These are phyloP conservation scores for Nycticryphes semicollaris DNA, from an alignment of 2,113 vertebrate genomes.

Conservation along the genomic window DNA sequence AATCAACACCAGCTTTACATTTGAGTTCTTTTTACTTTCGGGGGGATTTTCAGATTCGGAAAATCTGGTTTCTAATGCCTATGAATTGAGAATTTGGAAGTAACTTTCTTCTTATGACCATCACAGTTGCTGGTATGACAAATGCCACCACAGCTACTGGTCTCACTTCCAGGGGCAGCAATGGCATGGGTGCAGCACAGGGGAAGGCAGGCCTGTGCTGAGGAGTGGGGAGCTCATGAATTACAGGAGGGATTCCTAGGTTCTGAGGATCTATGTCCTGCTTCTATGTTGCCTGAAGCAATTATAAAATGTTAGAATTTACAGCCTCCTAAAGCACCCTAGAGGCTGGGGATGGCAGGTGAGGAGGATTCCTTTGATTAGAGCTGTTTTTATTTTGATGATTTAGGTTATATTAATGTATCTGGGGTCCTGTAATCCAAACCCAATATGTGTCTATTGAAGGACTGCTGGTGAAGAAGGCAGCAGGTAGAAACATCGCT, in stretches of 20 bases:
- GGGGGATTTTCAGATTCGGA: neutral
- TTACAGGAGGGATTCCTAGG: neutral
- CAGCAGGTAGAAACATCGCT: neutral
- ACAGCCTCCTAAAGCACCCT: neutral
- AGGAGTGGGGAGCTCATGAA: neutral
- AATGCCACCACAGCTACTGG: neutral
- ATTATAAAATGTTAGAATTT: neutral
- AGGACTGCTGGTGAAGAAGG: neutral
- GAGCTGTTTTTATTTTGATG: neutral
- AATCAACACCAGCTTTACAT: neutral
- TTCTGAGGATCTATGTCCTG: neutral
- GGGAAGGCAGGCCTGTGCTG: neutral
- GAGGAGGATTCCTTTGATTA: neutral
- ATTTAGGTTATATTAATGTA: neutral
- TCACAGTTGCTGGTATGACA: neutral
- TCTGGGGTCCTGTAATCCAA: neutral
- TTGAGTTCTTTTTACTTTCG: neutral
- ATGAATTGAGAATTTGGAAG: neutral
- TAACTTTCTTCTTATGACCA: neutral
- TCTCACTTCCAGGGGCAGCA: neutral
- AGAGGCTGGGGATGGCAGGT: neutral
- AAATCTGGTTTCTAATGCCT: neutral
- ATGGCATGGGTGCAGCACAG: neutral
- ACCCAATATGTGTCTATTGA: accelerated
- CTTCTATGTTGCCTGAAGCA: neutral